Conservation (phyloP, 2,888 invertebrate species). For the Drosophila tripunctata region DNA sequence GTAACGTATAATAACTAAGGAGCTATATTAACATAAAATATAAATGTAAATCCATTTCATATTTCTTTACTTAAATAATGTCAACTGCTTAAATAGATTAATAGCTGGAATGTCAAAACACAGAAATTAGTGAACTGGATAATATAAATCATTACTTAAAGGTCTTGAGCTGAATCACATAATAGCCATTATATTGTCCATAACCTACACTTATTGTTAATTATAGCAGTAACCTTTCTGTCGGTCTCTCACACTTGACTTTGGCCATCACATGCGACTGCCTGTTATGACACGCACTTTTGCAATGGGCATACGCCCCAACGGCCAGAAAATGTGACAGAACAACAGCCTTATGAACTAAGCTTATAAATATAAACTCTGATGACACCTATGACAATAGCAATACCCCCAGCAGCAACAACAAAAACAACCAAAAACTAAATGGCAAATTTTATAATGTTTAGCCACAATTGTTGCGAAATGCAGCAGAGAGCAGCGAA, state of each 20-base stretch:
- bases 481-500: conserved; percentile 40
- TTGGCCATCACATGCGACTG: conserved; percentile 27
- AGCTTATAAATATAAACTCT: neutral
- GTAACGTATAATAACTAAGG: too few species aligned
- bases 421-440: conserved; percentile 5
- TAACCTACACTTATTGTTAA: conserved; percentile 19
- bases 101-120: too few species aligned
- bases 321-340: conserved; percentile 31
- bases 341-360: conserved; percentile 11
- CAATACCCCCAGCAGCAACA: conserved; percentile 20
- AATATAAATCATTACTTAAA: neutral
- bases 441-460: conserved; percentile 27
- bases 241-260: conserved; percentile 22
- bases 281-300: conserved; percentile 56
- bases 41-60: too few species aligned
- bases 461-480: conserved; percentile 52
- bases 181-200: neutral
- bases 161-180: neutral
- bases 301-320: conserved; percentile 55
- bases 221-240: conserved; percentile 10
- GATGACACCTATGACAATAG: conserved; percentile 42
- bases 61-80: too few species aligned
- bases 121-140: too few species aligned
- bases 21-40: too few species aligned
- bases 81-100: too few species aligned